Percentiles rank a stretch among this genome's conserved stretches.
These are phyloP conservation scores for Aix galericulata DNA, from an alignment of 2,113 vertebrate genomes.

Conservation along the genomic window DNA sequence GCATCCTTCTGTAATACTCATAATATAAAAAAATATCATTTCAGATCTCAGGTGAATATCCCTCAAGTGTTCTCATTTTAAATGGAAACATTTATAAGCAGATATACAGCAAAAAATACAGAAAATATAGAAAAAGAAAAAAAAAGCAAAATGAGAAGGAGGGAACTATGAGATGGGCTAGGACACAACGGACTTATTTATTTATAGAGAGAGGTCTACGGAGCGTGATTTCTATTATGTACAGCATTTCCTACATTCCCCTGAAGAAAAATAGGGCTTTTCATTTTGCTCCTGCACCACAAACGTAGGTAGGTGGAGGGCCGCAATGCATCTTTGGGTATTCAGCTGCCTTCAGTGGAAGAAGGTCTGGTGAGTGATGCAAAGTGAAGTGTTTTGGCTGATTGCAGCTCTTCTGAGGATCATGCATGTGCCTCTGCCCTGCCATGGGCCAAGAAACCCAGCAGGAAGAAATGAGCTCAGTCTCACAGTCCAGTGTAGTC, in stretches of 20 bases:
- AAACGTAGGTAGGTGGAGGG: neutral
- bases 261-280: neutral
- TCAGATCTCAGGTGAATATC: neutral
- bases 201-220: neutral
- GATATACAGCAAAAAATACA: neutral
- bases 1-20: neutral
- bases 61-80: neutral
- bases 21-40: neutral
- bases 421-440: rapidly evolving
- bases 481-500: neutral
- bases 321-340: neutral
- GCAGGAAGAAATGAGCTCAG: neutral
- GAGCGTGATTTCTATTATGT: neutral
- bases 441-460: neutral
- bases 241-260: neutral
- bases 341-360: neutral
- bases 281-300: neutral
- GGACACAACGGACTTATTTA: neutral
- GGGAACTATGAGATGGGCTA: neutral
- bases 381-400: neutral
- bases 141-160: neutral
- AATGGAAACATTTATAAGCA: neutral
- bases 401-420: neutral
- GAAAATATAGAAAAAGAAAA: neutral
- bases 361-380: neutral